A percentile compares a stretch with the other conserved stretches of the same genome.
Evolutionary conservation across 2,797 vertebrate species (phyloP).

Genomic region (Anguilla megastoma): DNA sequence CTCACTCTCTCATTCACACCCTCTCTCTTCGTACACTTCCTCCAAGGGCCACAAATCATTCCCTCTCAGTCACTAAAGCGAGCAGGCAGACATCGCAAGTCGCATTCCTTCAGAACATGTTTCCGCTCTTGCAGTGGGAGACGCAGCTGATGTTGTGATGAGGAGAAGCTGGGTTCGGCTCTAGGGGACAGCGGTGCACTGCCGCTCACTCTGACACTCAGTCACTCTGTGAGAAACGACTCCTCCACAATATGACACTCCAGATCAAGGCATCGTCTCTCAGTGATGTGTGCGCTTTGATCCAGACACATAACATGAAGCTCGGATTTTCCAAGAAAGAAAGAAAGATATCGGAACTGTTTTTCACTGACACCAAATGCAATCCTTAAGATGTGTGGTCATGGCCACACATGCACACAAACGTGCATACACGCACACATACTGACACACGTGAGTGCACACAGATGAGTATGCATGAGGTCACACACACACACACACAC

Average conservation of each 20-base stretch:
- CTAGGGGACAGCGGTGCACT: background rate
- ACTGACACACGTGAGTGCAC: conserved; percentile 50
- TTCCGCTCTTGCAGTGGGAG: background rate
- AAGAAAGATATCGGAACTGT: background rate
- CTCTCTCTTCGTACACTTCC: background rate
- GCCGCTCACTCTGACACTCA: background rate
- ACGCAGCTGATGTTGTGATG: background rate
- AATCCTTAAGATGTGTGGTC: background rate
- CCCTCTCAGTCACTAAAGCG: background rate
- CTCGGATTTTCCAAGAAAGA: background rate
- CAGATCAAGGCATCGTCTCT: background rate
- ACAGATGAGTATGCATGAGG: conserved; percentile 51
- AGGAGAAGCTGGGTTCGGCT: background rate
- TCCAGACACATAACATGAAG: background rate
- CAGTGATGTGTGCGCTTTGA: background rate
- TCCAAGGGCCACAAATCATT: background rate
- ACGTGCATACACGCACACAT: conserved; percentile 20
- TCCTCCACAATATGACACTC: background rate
- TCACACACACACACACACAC: conserved; percentile 23
- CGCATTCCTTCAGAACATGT: background rate
- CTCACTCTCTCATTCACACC: background rate
- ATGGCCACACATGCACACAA: background rate
- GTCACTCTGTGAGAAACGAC: background rate
- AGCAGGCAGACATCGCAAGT: background rate
- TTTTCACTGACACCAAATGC: background rate